Conservation (phyloP, 2,113 vertebrate species). For the Pavo muticus region DNA sequence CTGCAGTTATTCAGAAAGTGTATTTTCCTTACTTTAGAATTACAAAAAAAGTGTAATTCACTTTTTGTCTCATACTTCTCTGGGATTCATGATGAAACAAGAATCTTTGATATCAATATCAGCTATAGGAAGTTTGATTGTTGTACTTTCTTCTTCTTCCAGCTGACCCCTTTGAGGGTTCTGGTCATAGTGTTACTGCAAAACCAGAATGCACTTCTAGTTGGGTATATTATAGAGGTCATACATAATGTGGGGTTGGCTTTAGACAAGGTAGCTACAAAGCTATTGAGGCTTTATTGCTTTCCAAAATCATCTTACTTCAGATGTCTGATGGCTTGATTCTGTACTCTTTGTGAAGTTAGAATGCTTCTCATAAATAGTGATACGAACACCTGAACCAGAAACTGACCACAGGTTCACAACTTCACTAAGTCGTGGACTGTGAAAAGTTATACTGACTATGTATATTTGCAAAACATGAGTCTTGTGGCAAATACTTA, state of each 20-base stretch:
- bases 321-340: neutral
- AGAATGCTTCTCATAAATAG: neutral
- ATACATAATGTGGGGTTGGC: neutral
- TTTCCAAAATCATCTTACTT: neutral
- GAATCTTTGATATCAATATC: neutral
- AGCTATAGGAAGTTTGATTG: neutral
- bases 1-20: neutral
- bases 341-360: neutral
- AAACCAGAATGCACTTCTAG: neutral
- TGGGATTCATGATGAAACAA: neutral
- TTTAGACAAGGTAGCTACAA: neutral
- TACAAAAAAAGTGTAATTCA: neutral
- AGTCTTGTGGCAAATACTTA: neutral
- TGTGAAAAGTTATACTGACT: neutral
- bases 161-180: neutral
- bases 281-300: neutral
- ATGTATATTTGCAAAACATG: neutral
- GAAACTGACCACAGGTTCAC: neutral
- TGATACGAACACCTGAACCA: neutral
- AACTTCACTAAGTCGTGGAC: neutral
- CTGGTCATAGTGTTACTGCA: neutral
- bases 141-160: neutral
- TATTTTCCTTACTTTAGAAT: neutral
- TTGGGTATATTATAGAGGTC: neutral
- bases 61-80: neutral